A percentile compares a stretch with the other conserved stretches of the same genome.
These are phyloP conservation scores for Papilio machaon DNA, from an alignment of 1,140 invertebrate genomes.

Conservation along the genomic window DNA sequence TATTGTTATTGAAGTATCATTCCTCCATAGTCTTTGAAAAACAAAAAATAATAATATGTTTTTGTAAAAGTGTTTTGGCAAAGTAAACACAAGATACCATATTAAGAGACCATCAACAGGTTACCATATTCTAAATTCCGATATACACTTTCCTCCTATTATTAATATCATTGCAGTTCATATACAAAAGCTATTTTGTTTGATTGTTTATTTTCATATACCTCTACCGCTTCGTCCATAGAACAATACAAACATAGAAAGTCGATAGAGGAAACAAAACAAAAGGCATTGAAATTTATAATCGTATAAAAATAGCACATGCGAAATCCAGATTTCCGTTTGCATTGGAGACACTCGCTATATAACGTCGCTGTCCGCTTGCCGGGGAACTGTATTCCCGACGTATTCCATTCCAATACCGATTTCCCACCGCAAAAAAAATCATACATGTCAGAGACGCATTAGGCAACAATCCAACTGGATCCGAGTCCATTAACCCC, in stretches of 20 bases:
- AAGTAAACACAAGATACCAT: neutral
- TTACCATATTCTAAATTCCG: neutral
- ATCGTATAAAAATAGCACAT: constrained; percentile 13
- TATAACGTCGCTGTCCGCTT: neutral
- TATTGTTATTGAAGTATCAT: neutral
- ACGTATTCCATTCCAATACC: constrained; percentile 24
- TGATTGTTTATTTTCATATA: constrained; percentile 19
- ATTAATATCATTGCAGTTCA: neutral
- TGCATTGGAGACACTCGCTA: neutral
- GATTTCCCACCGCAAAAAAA: constrained; percentile 38
- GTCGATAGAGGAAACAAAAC: constrained; percentile 12
- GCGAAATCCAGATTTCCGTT: constrained; percentile 7
- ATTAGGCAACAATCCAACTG: constrained; percentile 68
- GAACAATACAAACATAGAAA: constrained; percentile 26
- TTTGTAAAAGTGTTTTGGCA: neutral
- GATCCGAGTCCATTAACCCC: constrained; percentile 59
- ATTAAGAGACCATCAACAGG: neutral
- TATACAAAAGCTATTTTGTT: constrained; percentile 11
- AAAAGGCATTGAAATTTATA: constrained; percentile 19
- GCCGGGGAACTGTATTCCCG: constrained; percentile 19
- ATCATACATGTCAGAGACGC: constrained; percentile 57
- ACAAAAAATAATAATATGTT: neutral
- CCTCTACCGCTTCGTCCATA: neutral
- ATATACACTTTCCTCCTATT: neutral
- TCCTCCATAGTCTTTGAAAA: neutral